Conservation (phyloP, 2,888 invertebrate species). For the Ichneumon xanthorius region DNA sequence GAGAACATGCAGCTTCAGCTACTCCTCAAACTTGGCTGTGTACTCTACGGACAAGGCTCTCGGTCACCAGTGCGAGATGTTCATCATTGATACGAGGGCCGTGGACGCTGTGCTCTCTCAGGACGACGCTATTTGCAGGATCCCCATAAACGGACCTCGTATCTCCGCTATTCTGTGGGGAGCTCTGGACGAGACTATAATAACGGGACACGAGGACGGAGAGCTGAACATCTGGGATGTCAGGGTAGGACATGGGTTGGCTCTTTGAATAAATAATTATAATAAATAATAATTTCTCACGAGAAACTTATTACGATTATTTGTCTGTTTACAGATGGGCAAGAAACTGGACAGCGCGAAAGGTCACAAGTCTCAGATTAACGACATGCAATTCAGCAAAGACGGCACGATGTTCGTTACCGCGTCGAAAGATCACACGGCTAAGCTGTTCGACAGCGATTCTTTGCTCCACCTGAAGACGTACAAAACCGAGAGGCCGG, state of each 20-base stretch:
- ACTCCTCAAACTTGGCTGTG: slow-evolving; percentile 95
- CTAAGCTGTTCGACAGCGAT: slow-evolving; percentile 96
- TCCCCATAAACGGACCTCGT: slow-evolving; percentile 93
- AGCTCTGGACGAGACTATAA: slow-evolving; percentile 94
- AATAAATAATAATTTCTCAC: slow-evolving; percentile 14
- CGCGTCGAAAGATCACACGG: slow-evolving; percentile 98
- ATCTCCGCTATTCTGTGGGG: slow-evolving; percentile 98
- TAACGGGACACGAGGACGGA: slow-evolving; percentile 98
- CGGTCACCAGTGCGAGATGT: slow-evolving; percentile 95
- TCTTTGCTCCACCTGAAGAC: slow-evolving; percentile 95
- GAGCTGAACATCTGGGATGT: slow-evolving; percentile 97
- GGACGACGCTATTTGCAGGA: slow-evolving; percentile 91
- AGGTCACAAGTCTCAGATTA: slow-evolving; percentile 95
- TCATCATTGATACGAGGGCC: slow-evolving; percentile 93
- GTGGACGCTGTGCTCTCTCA: slow-evolving; percentile 90
- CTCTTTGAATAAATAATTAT: not conserved
- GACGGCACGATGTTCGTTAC: slow-evolving; percentile 98
- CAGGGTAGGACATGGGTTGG: slow-evolving; percentile 86
- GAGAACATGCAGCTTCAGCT: slow-evolving; percentile 96
- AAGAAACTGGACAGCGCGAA: slow-evolving; percentile 92
- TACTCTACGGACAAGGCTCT: slow-evolving; percentile 97
- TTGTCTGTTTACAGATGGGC: slow-evolving; percentile 88
- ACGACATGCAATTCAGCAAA: slow-evolving; percentile 97
- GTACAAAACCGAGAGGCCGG: slow-evolving; percentile 98
- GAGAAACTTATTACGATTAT: not conserved